Evolutionary conservation across 2,888 invertebrate species (phyloP).

Genomic region (Laspeyria flexula): DNA sequence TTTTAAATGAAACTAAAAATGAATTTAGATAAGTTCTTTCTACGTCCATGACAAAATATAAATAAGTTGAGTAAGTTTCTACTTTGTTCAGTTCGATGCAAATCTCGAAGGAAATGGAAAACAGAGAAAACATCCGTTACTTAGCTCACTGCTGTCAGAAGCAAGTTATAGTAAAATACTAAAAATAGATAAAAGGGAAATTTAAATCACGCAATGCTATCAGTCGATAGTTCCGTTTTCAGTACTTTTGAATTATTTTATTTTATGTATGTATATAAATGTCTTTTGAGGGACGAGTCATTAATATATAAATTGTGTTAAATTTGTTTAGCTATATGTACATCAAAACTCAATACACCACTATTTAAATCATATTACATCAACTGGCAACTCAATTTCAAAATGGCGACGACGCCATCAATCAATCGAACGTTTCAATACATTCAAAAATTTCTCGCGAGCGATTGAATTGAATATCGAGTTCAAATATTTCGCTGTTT

Average conservation of each 20-base stretch:
- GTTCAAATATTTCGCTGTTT: constrained; percentile 44
- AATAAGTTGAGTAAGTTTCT: neutral
- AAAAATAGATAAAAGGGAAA: neutral
- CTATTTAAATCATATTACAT: constrained; percentile 16
- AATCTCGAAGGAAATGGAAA: constrained; percentile 6
- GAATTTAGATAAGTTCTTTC: too few species aligned
- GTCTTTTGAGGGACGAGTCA: too few species aligned
- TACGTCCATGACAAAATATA: neutral
- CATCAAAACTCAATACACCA: constrained; percentile 14
- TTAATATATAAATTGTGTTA: too few species aligned
- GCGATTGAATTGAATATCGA: constrained; percentile 32
- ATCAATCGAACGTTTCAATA: constrained; percentile 48
- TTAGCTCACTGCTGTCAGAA: neutral
- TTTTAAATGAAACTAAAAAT: too few species aligned
- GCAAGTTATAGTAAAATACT: neutral
- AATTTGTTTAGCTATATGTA: too few species aligned
- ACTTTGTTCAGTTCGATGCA: neutral
- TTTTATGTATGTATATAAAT: too few species aligned
- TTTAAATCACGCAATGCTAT: too few species aligned
- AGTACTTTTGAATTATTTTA: too few species aligned
- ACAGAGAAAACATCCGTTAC: constrained; percentile 1
- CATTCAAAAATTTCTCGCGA: constrained; percentile 46
- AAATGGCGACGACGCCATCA: constrained; percentile 44
- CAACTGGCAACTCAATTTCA: constrained; percentile 26
- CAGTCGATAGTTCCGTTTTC: too few species aligned